Evolutionary conservation across 2,888 invertebrate genomes (phyloP), one percentile per base, ranked within the genome.

Genomic region (Noctua pronuba): DNA sequence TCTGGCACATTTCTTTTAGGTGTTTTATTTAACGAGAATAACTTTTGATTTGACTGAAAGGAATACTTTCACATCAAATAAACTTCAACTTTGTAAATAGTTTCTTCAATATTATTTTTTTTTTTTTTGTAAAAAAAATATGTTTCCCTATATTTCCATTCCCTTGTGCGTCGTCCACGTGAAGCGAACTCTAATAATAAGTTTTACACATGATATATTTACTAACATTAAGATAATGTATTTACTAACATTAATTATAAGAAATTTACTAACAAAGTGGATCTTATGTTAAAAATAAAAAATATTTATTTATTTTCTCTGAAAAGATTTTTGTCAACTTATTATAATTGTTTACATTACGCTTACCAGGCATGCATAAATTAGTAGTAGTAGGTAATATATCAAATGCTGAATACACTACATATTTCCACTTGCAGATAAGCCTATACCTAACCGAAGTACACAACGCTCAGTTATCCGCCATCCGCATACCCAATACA

Each of bases 401-500:
- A 24, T 66, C 7, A 35, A 77, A 71, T 11, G 38, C 6, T 52
- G 31, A 44, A 74, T 67, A n/a, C n/a, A n/a, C n/a, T n/a, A n/a
- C n/a, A n/a, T n/a, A n/a, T n/a, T n/a, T n/a, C 11, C 41, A 38
- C 16, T 65, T 62, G 41, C 69, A 52, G 35, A 28, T 52, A 52
- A 55, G 24, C 52, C 38, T 55, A 64, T 77, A 77, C 11, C 35
- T 46, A n/a, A 24, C 8, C 38, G 8, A 55, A 80, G 49, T 60
- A 8, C 64, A 10, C 75, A 49, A n/a, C 68, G 16, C 55, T 65
- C 65, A 55, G 55, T 65, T 72, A 66, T 64, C 41, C 62, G 35
- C 62, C 8, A 49, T 7, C 71, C 21, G 60, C 44, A 79, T 71
- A 46, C 24, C 16, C 38, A 2, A 75, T 75, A 49, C 72, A 72